Evolutionary conservation across 2,113 vertebrate species (phyloP).

Genomic region (Apteryx mantelli): DNA sequence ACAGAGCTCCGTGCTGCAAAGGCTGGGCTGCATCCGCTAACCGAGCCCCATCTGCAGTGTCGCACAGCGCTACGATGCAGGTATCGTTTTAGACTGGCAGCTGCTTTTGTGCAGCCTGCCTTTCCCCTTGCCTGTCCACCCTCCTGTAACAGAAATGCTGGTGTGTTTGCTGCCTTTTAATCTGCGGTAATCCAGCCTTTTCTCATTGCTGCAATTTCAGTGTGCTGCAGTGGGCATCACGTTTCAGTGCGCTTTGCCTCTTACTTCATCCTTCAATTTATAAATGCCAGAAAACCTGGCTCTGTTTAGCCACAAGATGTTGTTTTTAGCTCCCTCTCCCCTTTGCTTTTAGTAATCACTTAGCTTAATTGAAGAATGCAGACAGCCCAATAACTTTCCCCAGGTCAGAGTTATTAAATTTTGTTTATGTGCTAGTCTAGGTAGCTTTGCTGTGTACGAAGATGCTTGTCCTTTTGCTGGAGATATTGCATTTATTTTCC

Average conservation of each 20-base stretch:
- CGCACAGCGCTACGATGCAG: background rate
- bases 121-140: background rate
- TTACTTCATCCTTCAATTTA: background rate
- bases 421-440: background rate
- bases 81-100: background rate
- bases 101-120: background rate
- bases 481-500: slow-evolving; percentile 18
- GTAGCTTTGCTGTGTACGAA: background rate
- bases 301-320: background rate
- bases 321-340: background rate
- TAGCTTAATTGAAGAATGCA: background rate
- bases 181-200: background rate
- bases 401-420: slow-evolving; percentile 5
- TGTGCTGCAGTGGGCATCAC: accelerated
- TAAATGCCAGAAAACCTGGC: background rate
- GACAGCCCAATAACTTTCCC: background rate
- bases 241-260: background rate
- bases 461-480: background rate
- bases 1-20: background rate
- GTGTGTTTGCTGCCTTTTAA: background rate
- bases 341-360: background rate
- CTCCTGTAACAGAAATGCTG: background rate
- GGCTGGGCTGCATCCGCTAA: slow-evolving; percentile 4
- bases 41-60: background rate
- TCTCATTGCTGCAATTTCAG: background rate